Evolutionary conservation across 2,113 vertebrate species (phyloP).

Genomic region (Paramisgurnus dabryanus): DNA sequence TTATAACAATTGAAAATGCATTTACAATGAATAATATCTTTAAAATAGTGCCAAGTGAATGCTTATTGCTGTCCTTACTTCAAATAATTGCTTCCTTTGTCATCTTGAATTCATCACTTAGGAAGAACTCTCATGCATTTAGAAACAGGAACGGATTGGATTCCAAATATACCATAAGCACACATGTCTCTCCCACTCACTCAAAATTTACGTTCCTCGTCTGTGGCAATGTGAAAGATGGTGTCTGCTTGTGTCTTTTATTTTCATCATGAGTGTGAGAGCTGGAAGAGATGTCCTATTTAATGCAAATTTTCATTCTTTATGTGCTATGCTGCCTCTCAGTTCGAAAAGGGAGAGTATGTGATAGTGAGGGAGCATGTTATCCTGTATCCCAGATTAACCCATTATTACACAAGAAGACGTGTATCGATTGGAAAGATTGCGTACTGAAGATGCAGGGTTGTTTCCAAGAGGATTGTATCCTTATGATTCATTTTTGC

Average conservation of each 20-base stretch:
- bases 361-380: neutral
- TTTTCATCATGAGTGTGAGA: constrained; percentile 4
- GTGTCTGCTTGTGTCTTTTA: neutral
- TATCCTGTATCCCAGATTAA: neutral
- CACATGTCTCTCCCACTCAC: neutral
- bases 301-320: neutral
- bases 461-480: no score
- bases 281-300: neutral
- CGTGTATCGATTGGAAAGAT: no score
- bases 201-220: constrained; percentile 30
- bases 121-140: neutral
- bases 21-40: constrained; percentile 8
- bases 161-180: neutral
- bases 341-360: neutral
- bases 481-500: no score
- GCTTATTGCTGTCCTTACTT: neutral
- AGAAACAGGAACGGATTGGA: neutral
- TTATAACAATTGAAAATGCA: constrained; percentile 1
- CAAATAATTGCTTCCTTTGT: constrained; percentile 18
- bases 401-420: neutral
- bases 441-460: no score
- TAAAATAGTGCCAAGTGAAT: constrained; percentile 13
- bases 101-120: constrained; percentile 7
- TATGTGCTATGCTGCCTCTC: neutral
- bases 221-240: neutral